Percentiles rank a stretch among this genome's conserved stretches.
Conservation (phyloP, 2,888 invertebrate species). For the Leptopilina syphax region DNA sequence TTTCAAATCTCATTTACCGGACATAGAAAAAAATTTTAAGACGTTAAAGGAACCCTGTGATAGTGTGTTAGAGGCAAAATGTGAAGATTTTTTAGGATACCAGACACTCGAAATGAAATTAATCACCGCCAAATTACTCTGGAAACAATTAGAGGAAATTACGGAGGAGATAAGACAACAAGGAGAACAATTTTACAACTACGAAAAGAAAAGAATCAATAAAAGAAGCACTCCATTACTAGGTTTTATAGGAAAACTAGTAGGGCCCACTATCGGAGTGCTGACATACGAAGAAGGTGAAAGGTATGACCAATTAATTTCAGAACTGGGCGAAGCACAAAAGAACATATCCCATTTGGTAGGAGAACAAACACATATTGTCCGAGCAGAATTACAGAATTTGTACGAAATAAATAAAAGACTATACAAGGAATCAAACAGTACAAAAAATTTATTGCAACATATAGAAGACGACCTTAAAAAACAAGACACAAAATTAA, state of each 20-base stretch:
- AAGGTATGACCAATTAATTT: background rate
- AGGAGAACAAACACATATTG: background rate
- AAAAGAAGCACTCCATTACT: background rate
- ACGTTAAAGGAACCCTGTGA: too few species aligned
- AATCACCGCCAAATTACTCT: too few species aligned
- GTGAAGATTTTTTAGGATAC: too few species aligned
- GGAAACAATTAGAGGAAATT: too few species aligned
- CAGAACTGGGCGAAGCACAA: background rate
- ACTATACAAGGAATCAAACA: background rate
- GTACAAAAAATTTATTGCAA: background rate
- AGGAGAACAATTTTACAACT: too few species aligned
- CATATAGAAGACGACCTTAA: background rate
- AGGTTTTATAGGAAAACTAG: background rate
- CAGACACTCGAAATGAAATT: too few species aligned
- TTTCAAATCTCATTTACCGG: too few species aligned
- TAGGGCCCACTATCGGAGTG: background rate
- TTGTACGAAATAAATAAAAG: background rate
- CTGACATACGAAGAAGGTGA: background rate
- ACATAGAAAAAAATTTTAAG: too few species aligned
- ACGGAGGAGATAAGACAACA: too few species aligned
- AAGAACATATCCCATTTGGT: background rate
- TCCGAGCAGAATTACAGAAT: background rate
- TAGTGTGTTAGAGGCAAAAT: too few species aligned
- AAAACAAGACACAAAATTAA: background rate
- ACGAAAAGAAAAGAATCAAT: background rate